Evolutionary conservation across 2,888 invertebrate species (phyloP).

Genomic region (Hesperia comma): DNA sequence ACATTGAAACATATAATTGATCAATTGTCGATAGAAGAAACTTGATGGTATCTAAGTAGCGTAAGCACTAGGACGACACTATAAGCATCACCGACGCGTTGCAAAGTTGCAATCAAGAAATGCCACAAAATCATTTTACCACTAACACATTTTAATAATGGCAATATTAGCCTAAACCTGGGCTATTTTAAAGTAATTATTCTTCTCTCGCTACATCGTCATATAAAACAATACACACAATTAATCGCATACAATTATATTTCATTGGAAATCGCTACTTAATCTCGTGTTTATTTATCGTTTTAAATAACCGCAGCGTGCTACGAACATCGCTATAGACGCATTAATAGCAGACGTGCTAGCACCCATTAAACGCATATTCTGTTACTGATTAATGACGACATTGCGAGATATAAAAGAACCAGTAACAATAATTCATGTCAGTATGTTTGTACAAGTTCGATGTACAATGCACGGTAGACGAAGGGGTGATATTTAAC

Average conservation of each 20-base stretch:
- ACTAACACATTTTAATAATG: too few species aligned
- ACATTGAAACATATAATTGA: too few species aligned
- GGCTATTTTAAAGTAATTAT: too few species aligned
- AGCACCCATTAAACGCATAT: slow-evolving; percentile 49
- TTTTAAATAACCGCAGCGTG: slow-evolving; percentile 28
- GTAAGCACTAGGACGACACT: too few species aligned
- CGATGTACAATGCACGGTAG: slow-evolving; percentile 58
- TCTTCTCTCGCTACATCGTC: too few species aligned
- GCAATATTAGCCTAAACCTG: too few species aligned
- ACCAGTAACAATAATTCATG: slow-evolving; percentile 70
- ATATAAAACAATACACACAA: too few species aligned
- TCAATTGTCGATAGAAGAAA: too few species aligned
- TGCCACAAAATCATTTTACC: too few species aligned
- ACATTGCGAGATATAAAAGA: slow-evolving; percentile 60
- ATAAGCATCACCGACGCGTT: too few species aligned
- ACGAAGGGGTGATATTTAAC: slow-evolving; percentile 77
- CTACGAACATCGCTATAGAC: slow-evolving; percentile 23
- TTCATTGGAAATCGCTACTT: not conserved
- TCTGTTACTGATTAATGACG: slow-evolving; percentile 62
- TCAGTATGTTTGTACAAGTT: slow-evolving; percentile 43
- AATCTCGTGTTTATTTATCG: slow-evolving; percentile 12
- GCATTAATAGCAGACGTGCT: slow-evolving; percentile 38
- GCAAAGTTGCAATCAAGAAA: too few species aligned
- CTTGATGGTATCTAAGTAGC: too few species aligned
- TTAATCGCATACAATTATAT: not conserved